phyloP scores from a whole-genome alignment of 2,797 vertebrate genomes.

The Pelobates cultripes region DNA sequence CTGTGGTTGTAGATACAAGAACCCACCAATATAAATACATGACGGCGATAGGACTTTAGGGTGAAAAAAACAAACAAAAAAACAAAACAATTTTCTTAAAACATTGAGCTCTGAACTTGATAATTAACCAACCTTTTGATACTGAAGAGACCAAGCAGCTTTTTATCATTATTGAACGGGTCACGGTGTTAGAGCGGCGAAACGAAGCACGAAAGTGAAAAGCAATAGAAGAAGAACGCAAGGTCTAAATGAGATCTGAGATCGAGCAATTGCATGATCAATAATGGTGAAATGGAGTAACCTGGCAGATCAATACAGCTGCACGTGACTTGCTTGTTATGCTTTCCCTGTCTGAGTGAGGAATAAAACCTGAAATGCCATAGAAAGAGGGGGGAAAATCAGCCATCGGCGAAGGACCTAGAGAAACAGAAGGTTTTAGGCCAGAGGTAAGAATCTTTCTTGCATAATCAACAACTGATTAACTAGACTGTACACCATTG shows the following conservation, averaged over 20 bases:
- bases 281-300: conserved; percentile 65
- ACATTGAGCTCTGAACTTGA: conserved; percentile 9
- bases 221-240: conserved; percentile 54
- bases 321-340: conserved; percentile 21
- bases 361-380: background rate
- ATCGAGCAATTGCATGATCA: conserved; percentile 70
- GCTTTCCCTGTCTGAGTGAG: conserved; percentile 3
- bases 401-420: background rate
- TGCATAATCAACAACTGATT: too few species aligned
- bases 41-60: too few species aligned
- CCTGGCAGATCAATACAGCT: conserved; percentile 62
- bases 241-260: conserved; percentile 65
- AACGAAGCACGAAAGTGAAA: conserved; percentile 55
- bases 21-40: too few species aligned
- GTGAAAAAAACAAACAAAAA: too few species aligned
- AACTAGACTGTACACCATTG: too few species aligned
- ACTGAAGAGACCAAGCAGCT: conserved; percentile 3
- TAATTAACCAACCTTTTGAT: conserved; percentile 30
- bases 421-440: too few species aligned
- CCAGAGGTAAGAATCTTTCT: too few species aligned
- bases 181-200: conserved; percentile 44
- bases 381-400: background rate
- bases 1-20: too few species aligned
- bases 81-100: conserved; percentile 18
- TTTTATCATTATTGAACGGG: conserved; percentile 29